Percentiles rank a stretch among this genome's conserved stretches.
Evolutionary conservation across 2,113 vertebrate genomes (phyloP).

Genomic region (Nibea albiflora): DNA sequence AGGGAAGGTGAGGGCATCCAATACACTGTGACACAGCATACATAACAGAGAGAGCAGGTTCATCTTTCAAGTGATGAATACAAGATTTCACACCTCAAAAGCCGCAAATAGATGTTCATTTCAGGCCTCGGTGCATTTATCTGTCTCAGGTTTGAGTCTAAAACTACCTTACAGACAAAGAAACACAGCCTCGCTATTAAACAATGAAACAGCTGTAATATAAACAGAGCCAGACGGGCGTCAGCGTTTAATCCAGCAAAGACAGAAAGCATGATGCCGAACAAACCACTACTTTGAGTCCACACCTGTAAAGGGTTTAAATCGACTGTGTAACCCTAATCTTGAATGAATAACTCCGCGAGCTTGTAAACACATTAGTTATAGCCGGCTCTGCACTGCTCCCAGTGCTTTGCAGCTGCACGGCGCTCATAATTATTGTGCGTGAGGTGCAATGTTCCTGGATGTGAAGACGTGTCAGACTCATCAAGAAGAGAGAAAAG

Average conservation of each 20-base stretch:
- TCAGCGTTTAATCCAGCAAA: conserved; percentile 20
- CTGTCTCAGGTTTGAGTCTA: neutral
- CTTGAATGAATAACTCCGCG: conserved; percentile 50
- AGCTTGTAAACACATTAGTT: conserved; percentile 72
- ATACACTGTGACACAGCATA: neutral
- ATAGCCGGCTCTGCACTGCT: conserved; percentile 45
- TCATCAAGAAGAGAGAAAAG: conserved; percentile 51
- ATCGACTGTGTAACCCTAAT: conserved; percentile 31
- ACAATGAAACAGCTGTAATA: neutral
- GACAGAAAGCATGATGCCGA: conserved; percentile 26
- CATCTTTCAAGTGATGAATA: conserved; percentile 13
- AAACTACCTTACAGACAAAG: conserved; percentile 24
- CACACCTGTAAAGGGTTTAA: conserved; percentile 55
- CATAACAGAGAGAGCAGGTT: conserved; percentile 14
- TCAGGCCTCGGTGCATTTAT: conserved; percentile 5
- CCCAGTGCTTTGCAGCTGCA: conserved; percentile 57
- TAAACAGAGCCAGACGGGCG: conserved; percentile 18
- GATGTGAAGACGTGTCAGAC: conserved; percentile 31
- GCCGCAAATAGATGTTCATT: conserved; percentile 30
- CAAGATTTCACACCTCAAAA: conserved; percentile 26
- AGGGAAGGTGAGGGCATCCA: conserved; percentile 8
- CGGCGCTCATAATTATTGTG: conserved; percentile 63
- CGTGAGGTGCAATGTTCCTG: conserved; percentile 57
- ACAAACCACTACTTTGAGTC: conserved; percentile 41
- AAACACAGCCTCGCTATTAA: neutral